Percentiles rank a stretch among this genome's conserved stretches.
phyloP scores from a whole-genome alignment of 2,888 invertebrate genomes.

The Pycnomerus fuliginosus region DNA sequence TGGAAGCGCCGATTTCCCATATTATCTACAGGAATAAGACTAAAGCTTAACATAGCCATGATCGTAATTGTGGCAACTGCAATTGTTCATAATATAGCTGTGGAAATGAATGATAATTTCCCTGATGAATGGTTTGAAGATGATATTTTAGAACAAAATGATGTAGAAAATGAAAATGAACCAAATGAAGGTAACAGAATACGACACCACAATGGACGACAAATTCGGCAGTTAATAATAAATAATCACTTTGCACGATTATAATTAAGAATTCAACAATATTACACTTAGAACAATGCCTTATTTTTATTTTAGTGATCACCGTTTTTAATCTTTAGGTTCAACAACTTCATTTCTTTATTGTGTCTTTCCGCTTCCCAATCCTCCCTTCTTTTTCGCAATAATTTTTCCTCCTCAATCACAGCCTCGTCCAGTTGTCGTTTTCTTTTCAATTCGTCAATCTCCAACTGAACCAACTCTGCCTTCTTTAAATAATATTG shows the following conservation, averaged over 20 bases:
- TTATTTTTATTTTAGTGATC: no score
- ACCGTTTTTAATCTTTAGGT: no score
- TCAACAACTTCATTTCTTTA: no score
- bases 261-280: background rate
- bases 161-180: background rate
- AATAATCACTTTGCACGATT: constrained; percentile 1
- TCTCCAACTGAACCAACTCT: no score
- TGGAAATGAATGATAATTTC: constrained; percentile 8
- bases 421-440: no score
- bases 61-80: constrained; percentile 9
- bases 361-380: no score
- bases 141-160: background rate
- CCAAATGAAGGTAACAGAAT: background rate
- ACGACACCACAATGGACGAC: background rate
- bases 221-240: background rate
- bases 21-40: constrained; percentile 3
- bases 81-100: constrained; percentile 8
- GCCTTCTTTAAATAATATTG: no score
- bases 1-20: constrained; percentile 29
- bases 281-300: no score
- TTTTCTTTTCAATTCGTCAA: no score
- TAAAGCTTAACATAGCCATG: background rate
- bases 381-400: no score
- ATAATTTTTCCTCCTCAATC: no score
- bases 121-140: constrained; percentile 3